Evolutionary conservation across 2,888 invertebrate genomes (phyloP).

Genomic region (Brenthis ino): DNA sequence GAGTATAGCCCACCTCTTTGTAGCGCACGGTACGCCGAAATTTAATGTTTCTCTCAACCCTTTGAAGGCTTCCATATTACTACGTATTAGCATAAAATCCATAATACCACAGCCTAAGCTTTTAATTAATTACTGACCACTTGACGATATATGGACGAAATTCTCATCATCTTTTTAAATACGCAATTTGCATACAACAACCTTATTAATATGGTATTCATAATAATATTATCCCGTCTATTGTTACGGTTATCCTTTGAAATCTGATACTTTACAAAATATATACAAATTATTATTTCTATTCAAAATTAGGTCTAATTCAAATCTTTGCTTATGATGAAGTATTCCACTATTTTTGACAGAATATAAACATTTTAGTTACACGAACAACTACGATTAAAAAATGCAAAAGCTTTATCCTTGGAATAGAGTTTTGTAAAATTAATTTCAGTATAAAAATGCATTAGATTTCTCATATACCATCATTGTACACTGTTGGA

Average conservation of each 20-base stretch:
- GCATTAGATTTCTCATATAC: slow-evolving; percentile 35
- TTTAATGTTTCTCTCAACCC: slow-evolving; percentile 67
- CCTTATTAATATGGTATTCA: too few species aligned
- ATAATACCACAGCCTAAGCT: slow-evolving; percentile 71
- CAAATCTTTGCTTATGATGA: too few species aligned
- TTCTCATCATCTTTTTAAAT: slow-evolving; percentile 50
- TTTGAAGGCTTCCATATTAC: slow-evolving; percentile 73
- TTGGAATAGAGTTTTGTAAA: slow-evolving; percentile 26
- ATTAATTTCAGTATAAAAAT: slow-evolving; percentile 32
- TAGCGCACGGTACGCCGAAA: slow-evolving; percentile 60
- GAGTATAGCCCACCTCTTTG: slow-evolving; percentile 43
- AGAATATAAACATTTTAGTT: too few species aligned
- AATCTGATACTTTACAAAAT: too few species aligned
- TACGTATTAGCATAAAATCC: slow-evolving; percentile 76
- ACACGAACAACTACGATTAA: slow-evolving; percentile 3
- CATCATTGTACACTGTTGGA: slow-evolving; percentile 30
- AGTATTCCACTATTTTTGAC: too few species aligned
- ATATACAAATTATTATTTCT: too few species aligned
- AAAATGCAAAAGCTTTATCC: background rate
- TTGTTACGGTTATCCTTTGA: too few species aligned
- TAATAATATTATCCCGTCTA: too few species aligned
- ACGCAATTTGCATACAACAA: slow-evolving; percentile 57
- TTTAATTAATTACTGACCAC: slow-evolving; percentile 77
- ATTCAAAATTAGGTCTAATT: too few species aligned
- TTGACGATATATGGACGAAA: slow-evolving; percentile 52